Evolutionary conservation across 2,888 invertebrate species (phyloP).

Genomic region (Andrena minutula): DNA sequence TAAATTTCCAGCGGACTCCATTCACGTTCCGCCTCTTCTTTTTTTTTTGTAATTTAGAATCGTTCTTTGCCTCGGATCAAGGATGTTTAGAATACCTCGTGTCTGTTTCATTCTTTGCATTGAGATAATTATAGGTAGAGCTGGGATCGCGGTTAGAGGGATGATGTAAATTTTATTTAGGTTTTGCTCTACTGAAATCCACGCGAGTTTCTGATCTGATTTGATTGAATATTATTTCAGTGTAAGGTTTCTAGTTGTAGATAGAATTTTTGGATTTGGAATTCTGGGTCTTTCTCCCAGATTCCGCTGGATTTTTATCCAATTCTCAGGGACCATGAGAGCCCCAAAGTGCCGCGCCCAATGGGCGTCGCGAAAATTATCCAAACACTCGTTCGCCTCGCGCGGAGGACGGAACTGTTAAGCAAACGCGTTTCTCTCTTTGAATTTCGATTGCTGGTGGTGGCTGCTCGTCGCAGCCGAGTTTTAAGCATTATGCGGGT

Average conservation of each 20-base stretch:
- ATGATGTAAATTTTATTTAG: too few species aligned
- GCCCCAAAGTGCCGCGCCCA: not conserved
- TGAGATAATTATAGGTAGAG: too few species aligned
- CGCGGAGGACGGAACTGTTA: not conserved
- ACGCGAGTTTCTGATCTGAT: too few species aligned
- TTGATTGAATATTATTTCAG: too few species aligned
- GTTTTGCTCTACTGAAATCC: too few species aligned
- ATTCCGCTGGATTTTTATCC: not conserved
- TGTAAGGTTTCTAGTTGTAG: too few species aligned
- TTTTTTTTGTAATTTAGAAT: not conserved
- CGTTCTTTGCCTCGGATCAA: not conserved
- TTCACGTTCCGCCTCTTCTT: not conserved
- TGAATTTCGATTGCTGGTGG: slow-evolving; percentile 31
- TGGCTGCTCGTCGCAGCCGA: slow-evolving; percentile 33
- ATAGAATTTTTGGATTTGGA: too few species aligned
- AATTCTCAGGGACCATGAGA: not conserved
- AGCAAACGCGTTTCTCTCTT: slow-evolving; percentile 9
- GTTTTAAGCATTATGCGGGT: slow-evolving; percentile 59
- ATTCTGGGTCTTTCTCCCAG: not conserved
- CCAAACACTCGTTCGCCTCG: not conserved
- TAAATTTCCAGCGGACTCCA: not conserved
- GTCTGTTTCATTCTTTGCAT: too few species aligned
- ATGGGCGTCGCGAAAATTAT: slow-evolving; percentile 6
- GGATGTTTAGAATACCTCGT: not conserved
- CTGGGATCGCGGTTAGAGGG: too few species aligned